Evolutionary conservation across 2,113 vertebrate species (phyloP).

Genomic region (Eurystomus gularis): DNA sequence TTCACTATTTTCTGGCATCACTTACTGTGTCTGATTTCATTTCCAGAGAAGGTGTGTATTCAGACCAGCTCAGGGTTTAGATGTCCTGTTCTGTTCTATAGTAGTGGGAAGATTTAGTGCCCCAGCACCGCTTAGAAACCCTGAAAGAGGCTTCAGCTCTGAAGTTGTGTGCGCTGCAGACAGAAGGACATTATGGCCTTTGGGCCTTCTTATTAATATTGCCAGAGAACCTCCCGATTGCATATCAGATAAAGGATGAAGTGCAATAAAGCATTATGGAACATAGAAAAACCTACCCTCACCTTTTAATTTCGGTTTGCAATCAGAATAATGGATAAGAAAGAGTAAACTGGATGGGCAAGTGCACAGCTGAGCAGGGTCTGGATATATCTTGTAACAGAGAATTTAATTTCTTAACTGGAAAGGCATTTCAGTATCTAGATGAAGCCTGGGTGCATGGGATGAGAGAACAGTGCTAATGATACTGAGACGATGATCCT

Average conservation of each 20-base stretch:
- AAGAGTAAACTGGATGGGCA: background rate
- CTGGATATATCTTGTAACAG: background rate
- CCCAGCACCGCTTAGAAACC: background rate
- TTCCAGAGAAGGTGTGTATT: background rate
- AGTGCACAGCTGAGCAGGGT: background rate
- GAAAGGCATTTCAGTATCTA: background rate
- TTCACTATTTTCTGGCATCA: background rate
- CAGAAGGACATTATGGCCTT: background rate
- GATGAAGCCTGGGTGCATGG: background rate
- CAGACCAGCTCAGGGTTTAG: background rate
- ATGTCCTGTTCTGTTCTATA: fast-evolving
- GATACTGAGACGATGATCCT: background rate
- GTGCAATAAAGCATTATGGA: background rate
- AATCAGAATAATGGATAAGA: background rate
- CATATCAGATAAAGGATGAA: background rate
- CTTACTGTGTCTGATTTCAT: background rate
- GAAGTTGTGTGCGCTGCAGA: fast-evolving
- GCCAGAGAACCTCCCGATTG: background rate
- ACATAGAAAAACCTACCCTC: background rate
- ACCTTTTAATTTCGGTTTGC: background rate
- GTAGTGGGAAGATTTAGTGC: background rate
- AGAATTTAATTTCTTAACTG: background rate
- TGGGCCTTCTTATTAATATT: background rate
- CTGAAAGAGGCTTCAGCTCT: background rate
- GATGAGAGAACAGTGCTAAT: background rate